A percentile compares a stretch with the other conserved stretches of the same genome.
Evolutionary conservation across 2,888 invertebrate species (phyloP).

Genomic region (Lasioglossum calceatum): DNA sequence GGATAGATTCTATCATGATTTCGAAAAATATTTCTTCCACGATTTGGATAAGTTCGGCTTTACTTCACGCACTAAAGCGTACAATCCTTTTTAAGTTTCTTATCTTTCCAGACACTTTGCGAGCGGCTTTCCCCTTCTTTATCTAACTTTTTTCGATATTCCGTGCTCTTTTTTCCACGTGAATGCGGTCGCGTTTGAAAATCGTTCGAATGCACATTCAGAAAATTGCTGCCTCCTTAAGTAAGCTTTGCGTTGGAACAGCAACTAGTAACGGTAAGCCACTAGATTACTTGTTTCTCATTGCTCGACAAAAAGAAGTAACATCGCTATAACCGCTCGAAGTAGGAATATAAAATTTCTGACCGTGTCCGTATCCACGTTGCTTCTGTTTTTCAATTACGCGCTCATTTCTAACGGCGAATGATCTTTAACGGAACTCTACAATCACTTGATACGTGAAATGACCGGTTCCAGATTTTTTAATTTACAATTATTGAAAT

Average conservation of each 20-base stretch:
- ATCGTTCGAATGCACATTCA: constrained; percentile 25
- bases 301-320: constrained; percentile 4
- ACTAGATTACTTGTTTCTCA: constrained; percentile 13
- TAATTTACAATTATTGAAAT: no score
- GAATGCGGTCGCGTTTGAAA: constrained; percentile 30
- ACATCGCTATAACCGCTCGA: neutral
- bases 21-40: neutral
- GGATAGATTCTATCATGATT: neutral
- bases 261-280: constrained; percentile 24
- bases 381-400: neutral
- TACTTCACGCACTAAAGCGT: neutral
- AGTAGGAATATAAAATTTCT: neutral
- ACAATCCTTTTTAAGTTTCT: constrained; percentile 9
- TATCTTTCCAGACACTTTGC: constrained; percentile 28
- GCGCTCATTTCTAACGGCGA: neutral
- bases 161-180: neutral
- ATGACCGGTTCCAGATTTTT: no score
- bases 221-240: constrained; percentile 34
- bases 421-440: neutral
- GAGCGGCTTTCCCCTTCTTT: constrained; percentile 8
- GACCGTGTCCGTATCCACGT: neutral
- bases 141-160: constrained; percentile 14
- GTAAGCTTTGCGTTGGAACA: constrained; percentile 14
- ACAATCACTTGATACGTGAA: neutral
- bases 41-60: neutral